Evolutionary conservation across 2,888 invertebrate species (phyloP).

Genomic region (Volucella zonaria): DNA sequence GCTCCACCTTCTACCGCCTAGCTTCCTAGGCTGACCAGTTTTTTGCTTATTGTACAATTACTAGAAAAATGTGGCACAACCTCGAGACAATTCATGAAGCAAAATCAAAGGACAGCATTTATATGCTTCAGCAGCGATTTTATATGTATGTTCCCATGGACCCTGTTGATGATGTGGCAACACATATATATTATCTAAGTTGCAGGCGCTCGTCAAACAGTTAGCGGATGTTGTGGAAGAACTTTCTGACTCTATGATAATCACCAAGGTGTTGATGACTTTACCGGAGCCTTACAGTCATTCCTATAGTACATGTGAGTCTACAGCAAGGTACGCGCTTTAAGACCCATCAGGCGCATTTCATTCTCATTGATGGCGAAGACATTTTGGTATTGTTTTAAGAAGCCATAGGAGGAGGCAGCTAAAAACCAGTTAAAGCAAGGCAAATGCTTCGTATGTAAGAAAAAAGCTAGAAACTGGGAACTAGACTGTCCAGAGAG

Average conservation of each 20-base stretch:
- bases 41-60: constrained; percentile 50
- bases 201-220: constrained; percentile 41
- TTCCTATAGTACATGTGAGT: constrained; percentile 67
- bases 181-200: constrained; percentile 50
- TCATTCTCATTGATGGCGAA: constrained; percentile 36
- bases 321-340: constrained; percentile 71
- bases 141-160: constrained; percentile 59
- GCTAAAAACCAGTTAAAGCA: background rate
- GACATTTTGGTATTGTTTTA: background rate
- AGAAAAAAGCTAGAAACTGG: constrained; percentile 61
- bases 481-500: constrained; percentile 58
- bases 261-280: constrained; percentile 54
- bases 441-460: background rate
- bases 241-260: constrained; percentile 67
- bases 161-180: constrained; percentile 59
- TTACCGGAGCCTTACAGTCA: too few species aligned
- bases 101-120: constrained; percentile 76
- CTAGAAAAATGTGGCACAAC: constrained; percentile 58
- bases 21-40: too few species aligned
- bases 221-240: constrained; percentile 63
- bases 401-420: background rate
- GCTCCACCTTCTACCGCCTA: too few species aligned
- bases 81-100: constrained; percentile 76
- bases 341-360: constrained; percentile 2
- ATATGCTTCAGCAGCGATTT: constrained; percentile 77